Evolutionary conservation across 2,888 invertebrate species (phyloP), one percentile per base, ranked within the genome.

Genomic region (Agonopterix arenella): DNA sequence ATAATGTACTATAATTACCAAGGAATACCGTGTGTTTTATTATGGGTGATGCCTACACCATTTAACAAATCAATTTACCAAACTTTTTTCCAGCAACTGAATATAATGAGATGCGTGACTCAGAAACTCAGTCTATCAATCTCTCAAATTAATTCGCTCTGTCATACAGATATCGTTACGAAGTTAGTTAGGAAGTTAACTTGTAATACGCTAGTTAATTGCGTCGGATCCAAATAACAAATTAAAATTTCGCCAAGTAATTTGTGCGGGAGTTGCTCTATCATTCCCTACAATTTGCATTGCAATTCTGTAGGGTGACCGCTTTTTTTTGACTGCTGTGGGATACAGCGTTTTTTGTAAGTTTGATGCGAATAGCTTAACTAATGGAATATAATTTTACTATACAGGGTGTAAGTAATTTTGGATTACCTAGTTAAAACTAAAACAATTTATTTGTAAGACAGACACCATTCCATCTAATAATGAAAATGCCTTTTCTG

Each of bases 271-370:
- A 68, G 71, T 64, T 64, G 70, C 69, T 66, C 70, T 70, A 74
- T 73, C 70, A 72, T 74, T 76, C 67, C 64, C 54, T 58, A 58
- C 69, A 74, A 78, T 79, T 80, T 80, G 76, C 77, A 79, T 78
- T 53, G 64, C 64, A 70, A 73, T 73, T 64, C 57, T 57, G 52
- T 28, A 28, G 28, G 28, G 28, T 28, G 28, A 28, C 28, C 28
- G 7, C 28, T 5, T 28, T 28, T 28, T 1, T 28, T 28, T 5
- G 18, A 28, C 28, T 28, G 28, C 7, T 28, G 28, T 7, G 5
- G 28, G 28, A 28, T n/a, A n/a, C 28, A 28, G 28, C 28, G 5
- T 4, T 28, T 5, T 2, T 28, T 28, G 28, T 5, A 18, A 1
- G 4, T 4, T 18, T 18, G 2, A n/a, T 18, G 28, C 5, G 28